These are phyloP conservation scores for Cacoxenus indagator DNA, from an alignment of 2,888 invertebrate species.

Conservation along the genomic window DNA sequence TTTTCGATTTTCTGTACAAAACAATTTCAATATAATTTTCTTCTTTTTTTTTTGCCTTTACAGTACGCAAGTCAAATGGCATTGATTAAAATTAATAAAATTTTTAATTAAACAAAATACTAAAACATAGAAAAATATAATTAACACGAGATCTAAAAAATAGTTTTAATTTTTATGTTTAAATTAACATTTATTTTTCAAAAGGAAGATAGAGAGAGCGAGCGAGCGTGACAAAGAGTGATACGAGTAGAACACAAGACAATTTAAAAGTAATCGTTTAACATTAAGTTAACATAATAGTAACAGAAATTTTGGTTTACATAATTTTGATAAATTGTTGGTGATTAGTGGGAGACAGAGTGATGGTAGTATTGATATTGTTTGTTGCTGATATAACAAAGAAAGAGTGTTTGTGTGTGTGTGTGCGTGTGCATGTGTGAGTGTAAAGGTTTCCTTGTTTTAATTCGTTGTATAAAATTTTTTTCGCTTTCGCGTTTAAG, in stretches of 20 bases:
- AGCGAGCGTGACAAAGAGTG: background rate
- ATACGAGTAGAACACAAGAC: conserved; percentile 25
- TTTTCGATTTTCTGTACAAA: background rate
- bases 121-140: conserved; percentile 31
- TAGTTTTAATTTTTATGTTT: conserved; percentile 50
- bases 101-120: conserved; percentile 18
- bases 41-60: conserved; percentile 22
- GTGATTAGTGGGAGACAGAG: conserved; percentile 24
- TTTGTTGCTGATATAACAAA: background rate
- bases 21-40: background rate
- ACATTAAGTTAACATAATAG: background rate
- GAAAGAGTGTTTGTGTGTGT: background rate
- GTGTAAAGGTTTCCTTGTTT: background rate
- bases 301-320: conserved; percentile 17
- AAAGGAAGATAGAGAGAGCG: conserved; percentile 9
- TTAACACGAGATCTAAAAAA: conserved; percentile 56
- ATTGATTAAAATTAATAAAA: conserved; percentile 20
- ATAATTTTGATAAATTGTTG: conserved; percentile 23
- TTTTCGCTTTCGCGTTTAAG: background rate
- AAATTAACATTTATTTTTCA: conserved; percentile 38
- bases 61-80: conserved; percentile 56
- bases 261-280: conserved; percentile 31
- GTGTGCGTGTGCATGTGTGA: conserved; percentile 6
- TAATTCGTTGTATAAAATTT: too few species aligned
- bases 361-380: background rate